Base-by-base conservation (phyloP, 2,888 invertebrate species). In the Drosophila sordidapex region DNA sequence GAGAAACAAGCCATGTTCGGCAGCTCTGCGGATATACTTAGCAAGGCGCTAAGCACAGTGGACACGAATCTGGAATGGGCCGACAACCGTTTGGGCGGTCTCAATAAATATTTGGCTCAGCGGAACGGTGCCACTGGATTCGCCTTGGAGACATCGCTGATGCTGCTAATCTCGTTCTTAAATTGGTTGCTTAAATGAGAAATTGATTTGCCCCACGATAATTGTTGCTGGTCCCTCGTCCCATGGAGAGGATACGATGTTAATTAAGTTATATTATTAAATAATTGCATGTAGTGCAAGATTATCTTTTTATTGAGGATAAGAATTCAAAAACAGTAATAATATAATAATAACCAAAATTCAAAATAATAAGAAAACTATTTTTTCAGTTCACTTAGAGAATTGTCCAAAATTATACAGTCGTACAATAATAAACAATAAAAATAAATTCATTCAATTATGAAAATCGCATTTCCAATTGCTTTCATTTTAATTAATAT, bases 51-150 rank as follows among this genome's bases (percentile, higher is more conserved):
- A n/a, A 53, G 36, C 25, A 87, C 57, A 11, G 89, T 92, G 0
- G 78, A 87, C 6, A 52, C 56, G 2, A 93, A 93, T 70, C 49
- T 92, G 1, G 61, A 81, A 36, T 93, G 93, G 93, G 80, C 91
- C 1, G 79, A 83, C 11, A 68, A 65, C 3, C 76, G 87, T 57
- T 69, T 92, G 48, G 70, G 49, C 11, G 65, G 57, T 0, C 73
- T 92, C 18, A 70, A 79, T 2, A n/a, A 58, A 8, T 92, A 81
- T 59, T 71, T 92, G 36, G 70, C 64, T 31, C 31, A 51, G 4
- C 66, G 87, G 0, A 90, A 82, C 56, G 71, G 66, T 10, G 83
- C 77, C 27, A 43, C 70, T 54, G 66, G 72, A 7, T 21, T 76
- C 43, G 15, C 70, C 5, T 18, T 65, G 36, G 49, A 27, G 18